A percentile compares a stretch with the other conserved stretches of the same genome.
Conservation (phyloP, 2,113 vertebrate species). For the Seriola dumerili region DNA sequence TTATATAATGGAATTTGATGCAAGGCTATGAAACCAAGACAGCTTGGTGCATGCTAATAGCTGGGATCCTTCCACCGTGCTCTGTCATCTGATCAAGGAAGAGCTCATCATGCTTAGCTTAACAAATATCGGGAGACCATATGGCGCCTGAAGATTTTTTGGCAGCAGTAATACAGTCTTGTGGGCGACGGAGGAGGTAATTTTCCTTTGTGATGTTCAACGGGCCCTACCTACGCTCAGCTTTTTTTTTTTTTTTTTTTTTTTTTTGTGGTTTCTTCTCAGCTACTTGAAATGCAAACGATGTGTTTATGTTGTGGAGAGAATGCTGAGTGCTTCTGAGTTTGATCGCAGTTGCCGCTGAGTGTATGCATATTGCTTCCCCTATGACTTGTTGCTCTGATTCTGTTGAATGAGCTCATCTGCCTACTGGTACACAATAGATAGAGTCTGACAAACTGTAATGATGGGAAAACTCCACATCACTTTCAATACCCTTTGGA, state of each 20-base stretch:
- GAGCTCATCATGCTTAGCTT: conserved; percentile 70
- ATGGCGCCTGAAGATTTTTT: conserved; percentile 60
- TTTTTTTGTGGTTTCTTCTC: conserved; percentile 52
- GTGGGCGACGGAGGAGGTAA: conserved; percentile 56
- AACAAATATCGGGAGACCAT: conserved; percentile 64
- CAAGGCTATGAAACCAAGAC: conserved; percentile 54
- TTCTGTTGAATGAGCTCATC: conserved; percentile 51
- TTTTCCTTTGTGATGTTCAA: conserved; percentile 61
- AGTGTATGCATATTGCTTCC: conserved; percentile 31
- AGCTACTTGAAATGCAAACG: conserved; percentile 75
- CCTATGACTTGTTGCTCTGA: conserved; percentile 38
- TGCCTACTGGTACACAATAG: conserved; percentile 40
- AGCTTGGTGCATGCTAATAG: conserved; percentile 61
- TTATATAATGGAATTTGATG: conserved; percentile 68
- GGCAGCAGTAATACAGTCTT: conserved; percentile 54
- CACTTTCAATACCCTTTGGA: not conserved
- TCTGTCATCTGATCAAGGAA: conserved; percentile 73
- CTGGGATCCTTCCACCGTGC: conserved; percentile 29
- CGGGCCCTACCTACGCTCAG: conserved; percentile 37
- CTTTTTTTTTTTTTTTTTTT: conserved; percentile 32
- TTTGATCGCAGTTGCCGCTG: conserved; percentile 38
- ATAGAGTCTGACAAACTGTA: conserved; percentile 28
- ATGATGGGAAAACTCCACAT: conserved; percentile 9
- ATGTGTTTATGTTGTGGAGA: conserved; percentile 54
- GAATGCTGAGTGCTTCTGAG: conserved; percentile 40